These are phyloP conservation scores for Amphiduros pacificus DNA, from an alignment of 2,888 invertebrate genomes.

Conservation along the genomic window DNA sequence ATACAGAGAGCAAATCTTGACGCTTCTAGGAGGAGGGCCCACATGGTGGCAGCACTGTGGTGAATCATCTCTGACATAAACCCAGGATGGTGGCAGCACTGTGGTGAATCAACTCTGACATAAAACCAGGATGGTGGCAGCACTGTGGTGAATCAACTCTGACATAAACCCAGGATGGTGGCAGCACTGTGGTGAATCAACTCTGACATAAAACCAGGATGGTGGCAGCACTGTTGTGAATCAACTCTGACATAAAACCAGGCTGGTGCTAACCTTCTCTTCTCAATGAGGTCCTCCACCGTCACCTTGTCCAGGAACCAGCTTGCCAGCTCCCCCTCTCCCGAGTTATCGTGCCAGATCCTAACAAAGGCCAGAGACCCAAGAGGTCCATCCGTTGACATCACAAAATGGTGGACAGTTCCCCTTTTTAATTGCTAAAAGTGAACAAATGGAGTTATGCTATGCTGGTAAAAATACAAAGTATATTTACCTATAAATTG, in stretches of 20 bases:
- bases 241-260: not conserved
- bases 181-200: too few species aligned
- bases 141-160: too few species aligned
- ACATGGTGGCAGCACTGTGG: too few species aligned
- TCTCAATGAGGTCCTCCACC: conserved; percentile 34
- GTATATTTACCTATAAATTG: not conserved
- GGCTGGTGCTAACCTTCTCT: not conserved
- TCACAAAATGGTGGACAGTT: conserved; percentile 39
- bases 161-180: too few species aligned
- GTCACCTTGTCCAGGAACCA: conserved; percentile 44
- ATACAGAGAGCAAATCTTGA: too few species aligned
- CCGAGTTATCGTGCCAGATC: conserved; percentile 40
- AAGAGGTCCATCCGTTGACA: conserved; percentile 34
- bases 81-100: too few species aligned
- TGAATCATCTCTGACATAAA: too few species aligned
- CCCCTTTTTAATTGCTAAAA: conserved; percentile 35
- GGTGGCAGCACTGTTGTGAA: not conserved
- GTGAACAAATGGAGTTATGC: not conserved
- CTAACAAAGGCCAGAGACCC: conserved; percentile 37
- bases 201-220: too few species aligned
- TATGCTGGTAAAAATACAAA: not conserved
- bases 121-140: too few species aligned
- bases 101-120: too few species aligned
- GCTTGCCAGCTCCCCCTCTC: conserved; percentile 29
- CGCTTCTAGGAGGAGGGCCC: too few species aligned